Evolutionary conservation across 2,797 vertebrate genomes (phyloP).

Genomic region (Oryzias sinensis): DNA sequence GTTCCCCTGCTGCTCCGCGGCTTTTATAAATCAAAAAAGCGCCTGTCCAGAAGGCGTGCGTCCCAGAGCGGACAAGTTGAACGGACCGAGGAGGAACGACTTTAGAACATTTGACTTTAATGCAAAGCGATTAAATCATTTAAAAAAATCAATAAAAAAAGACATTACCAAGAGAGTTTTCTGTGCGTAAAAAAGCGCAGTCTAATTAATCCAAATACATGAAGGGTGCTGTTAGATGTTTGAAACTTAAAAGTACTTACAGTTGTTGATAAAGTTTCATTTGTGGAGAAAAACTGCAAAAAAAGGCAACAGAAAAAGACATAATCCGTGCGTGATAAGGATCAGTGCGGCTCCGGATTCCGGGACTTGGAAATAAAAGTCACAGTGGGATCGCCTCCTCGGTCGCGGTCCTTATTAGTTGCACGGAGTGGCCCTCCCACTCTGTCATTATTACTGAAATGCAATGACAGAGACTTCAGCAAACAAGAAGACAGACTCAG

Average conservation of each 20-base stretch:
- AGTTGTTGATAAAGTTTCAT: constrained; percentile 74
- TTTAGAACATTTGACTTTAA: not conserved
- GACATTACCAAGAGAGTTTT: too few relatives aligned
- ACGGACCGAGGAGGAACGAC: too few relatives aligned
- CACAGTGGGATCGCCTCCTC: constrained; percentile 78
- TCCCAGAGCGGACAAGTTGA: constrained; percentile 27
- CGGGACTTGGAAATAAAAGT: constrained; percentile 84
- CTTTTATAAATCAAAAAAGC: constrained; percentile 43
- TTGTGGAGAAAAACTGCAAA: constrained; percentile 47
- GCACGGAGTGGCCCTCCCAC: constrained; percentile 94
- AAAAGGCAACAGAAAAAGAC: constrained; percentile 47
- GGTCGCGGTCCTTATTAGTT: constrained; percentile 97
- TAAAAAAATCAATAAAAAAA: not conserved
- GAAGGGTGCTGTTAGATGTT: constrained; percentile 2
- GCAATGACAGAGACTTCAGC: constrained; percentile 67
- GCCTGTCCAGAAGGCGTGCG: constrained; percentile 15
- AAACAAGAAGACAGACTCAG: constrained; percentile 44
- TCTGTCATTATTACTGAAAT: constrained; percentile 81
- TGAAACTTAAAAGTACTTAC: constrained; percentile 69
- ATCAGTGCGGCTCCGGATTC: constrained; percentile 70
- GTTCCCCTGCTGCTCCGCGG: constrained; percentile 41
- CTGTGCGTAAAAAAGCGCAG: not conserved
- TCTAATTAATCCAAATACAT: not conserved
- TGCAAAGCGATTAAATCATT: constrained; percentile 2
- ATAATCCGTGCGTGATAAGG: constrained; percentile 71